A percentile compares a stretch with the other conserved stretches of the same genome.
These are phyloP conservation scores for Cuculus canorus DNA, from an alignment of 2,797 vertebrate species.

Conservation along the genomic window DNA sequence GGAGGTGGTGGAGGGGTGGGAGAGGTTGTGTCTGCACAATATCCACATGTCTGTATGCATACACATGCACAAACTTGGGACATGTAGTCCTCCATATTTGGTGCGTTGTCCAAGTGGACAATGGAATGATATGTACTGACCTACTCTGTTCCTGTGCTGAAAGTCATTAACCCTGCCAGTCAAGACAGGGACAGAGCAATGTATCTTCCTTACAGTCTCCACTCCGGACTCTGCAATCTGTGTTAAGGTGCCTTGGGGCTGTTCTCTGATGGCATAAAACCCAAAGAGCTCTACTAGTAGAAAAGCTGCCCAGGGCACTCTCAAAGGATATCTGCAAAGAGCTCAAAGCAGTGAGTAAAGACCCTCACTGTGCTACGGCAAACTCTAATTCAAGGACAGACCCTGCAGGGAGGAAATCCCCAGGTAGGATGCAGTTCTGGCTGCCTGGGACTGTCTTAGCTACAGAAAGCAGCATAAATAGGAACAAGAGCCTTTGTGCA, in stretches of 20 bases:
- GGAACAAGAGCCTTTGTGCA: neutral
- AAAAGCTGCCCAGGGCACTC: neutral
- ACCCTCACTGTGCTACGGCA: neutral
- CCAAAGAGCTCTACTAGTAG: neutral
- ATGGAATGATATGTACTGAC: neutral
- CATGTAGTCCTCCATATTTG: neutral
- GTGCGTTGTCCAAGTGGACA: neutral
- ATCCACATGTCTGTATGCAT: neutral
- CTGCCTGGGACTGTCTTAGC: neutral
- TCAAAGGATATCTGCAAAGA: neutral
- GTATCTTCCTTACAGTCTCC: neutral
- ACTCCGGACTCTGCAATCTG: neutral
- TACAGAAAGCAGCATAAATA: neutral
- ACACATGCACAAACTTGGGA: neutral
- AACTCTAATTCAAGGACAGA: neutral
- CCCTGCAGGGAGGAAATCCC: neutral
- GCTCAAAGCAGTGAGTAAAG: neutral
- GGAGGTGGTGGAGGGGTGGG: too few relatives aligned
- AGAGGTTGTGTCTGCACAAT: neutral
- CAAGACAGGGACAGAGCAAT: neutral
- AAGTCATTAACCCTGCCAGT: neutral
- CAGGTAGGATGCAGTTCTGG: neutral
- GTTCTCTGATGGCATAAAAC: neutral
- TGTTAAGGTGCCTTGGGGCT: neutral
- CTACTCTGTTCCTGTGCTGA: neutral